phyloP scores from a whole-genome alignment of 2,113 vertebrate species.

The Passer montanus region DNA sequence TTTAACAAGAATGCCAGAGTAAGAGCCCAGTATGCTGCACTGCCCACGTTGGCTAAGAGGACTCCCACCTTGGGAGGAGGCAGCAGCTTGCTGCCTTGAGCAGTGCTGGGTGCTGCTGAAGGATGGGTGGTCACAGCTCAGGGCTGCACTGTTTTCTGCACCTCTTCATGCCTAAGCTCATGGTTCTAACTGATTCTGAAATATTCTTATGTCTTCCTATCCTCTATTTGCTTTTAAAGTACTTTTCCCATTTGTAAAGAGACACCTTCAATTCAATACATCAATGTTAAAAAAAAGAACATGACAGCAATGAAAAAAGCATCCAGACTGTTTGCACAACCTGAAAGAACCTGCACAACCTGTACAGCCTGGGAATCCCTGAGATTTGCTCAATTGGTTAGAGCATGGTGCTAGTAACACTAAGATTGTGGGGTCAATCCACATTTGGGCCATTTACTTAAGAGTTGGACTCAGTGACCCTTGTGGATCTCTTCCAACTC shows the following conservation, averaged over 20 bases:
- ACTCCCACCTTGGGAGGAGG: accelerated
- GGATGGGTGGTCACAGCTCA: neutral
- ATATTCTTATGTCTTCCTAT: neutral
- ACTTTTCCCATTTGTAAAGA: neutral
- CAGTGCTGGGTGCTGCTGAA: neutral
- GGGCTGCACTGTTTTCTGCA: neutral
- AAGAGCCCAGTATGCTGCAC: accelerated
- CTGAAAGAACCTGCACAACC: neutral
- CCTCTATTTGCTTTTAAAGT: neutral
- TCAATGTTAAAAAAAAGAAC: neutral
- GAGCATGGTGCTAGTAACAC: neutral
- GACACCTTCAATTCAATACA: neutral
- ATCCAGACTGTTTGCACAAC: neutral
- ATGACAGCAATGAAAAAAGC: neutral
- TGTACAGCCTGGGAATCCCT: neutral
- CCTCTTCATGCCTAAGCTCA: neutral
- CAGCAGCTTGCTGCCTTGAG: neutral
- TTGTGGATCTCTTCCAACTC: neutral
- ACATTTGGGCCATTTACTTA: neutral
- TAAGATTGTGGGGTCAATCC: neutral
- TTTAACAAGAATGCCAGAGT: neutral
- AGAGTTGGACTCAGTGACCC: neutral
- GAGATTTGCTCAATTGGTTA: neutral
- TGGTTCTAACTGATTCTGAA: neutral
- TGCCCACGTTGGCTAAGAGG: neutral